phyloP scores from a whole-genome alignment of 53 echinoderm and acorn worm species.

The Pentamera pediparva region DNA sequence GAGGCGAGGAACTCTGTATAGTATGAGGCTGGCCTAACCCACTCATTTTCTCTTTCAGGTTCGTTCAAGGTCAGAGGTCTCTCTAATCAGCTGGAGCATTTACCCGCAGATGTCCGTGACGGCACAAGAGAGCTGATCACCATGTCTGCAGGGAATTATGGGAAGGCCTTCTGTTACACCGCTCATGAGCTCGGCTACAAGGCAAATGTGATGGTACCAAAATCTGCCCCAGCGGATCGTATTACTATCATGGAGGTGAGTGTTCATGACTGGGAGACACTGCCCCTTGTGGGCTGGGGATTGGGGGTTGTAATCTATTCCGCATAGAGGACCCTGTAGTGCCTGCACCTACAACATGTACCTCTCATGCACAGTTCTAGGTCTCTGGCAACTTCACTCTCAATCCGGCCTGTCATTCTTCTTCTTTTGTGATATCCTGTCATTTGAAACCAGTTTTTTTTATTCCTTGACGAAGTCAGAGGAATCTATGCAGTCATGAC shows the following conservation, averaged over 20 bases:
- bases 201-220: constrained; percentile 52
- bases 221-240: constrained; percentile 54
- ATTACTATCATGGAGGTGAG: constrained; percentile 48
- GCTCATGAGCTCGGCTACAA: constrained; percentile 33
- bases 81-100: constrained; percentile 56
- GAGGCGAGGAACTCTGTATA: background rate
- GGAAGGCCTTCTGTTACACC: constrained; percentile 54
- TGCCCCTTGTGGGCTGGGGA: background rate
- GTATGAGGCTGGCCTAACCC: background rate
- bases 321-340: background rate
- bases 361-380: background rate
- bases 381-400: background rate
- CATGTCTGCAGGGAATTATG: constrained; percentile 82
- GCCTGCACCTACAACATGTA: too few species aligned
- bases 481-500: too few species aligned
- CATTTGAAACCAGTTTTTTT: too few species aligned
- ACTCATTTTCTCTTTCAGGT: constrained; percentile 33
- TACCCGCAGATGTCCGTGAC: constrained; percentile 40
- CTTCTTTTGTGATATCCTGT: too few species aligned
- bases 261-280: background rate
- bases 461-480: too few species aligned
- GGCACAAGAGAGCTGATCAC: constrained; percentile 49
- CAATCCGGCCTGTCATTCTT: too few species aligned
- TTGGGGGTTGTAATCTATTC: background rate
- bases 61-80: constrained; percentile 73